Evolutionary conservation across 2,797 vertebrate species (phyloP).

Genomic region (Pseudopleuronectes americanus): DNA sequence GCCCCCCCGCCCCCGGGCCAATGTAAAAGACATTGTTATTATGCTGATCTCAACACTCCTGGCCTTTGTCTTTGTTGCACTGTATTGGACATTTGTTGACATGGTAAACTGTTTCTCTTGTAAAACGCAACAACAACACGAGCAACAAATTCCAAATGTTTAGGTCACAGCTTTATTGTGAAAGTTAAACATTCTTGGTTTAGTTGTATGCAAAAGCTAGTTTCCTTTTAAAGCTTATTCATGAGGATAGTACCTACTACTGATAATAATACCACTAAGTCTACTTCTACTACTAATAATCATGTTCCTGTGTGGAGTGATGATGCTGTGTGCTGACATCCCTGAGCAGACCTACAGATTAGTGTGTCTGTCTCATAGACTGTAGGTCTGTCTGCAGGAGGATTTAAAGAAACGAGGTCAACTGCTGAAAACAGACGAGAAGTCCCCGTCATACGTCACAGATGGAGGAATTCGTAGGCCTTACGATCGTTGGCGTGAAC

Average conservation of each 20-base stretch:
- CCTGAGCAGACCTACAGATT: slow-evolving; percentile 4
- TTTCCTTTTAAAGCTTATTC: too few relatives aligned
- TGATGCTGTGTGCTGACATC: neutral
- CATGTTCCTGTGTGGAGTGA: neutral
- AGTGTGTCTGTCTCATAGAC: neutral
- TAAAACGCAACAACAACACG: neutral
- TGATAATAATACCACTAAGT: too few relatives aligned
- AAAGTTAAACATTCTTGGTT: too few relatives aligned
- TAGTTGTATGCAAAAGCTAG: too few relatives aligned
- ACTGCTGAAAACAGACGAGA: slow-evolving; percentile 15
- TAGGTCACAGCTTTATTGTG: neutral
- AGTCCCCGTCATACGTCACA: slow-evolving; percentile 12
- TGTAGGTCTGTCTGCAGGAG: neutral
- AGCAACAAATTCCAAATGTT: neutral
- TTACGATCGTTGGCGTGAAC: neutral
- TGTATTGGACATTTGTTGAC: neutral
- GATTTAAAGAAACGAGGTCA: slow-evolving; percentile 26
- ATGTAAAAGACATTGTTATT: neutral
- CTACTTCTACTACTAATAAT: neutral
- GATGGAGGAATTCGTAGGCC: neutral
- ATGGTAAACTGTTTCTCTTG: neutral
- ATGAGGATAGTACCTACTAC: too few relatives aligned
- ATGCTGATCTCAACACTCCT: neutral
- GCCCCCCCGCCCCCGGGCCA: too few relatives aligned
- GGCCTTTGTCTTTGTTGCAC: too few relatives aligned